These are phyloP conservation scores for Microchrysa polita DNA, from an alignment of 2,888 invertebrate species.

Conservation along the genomic window DNA sequence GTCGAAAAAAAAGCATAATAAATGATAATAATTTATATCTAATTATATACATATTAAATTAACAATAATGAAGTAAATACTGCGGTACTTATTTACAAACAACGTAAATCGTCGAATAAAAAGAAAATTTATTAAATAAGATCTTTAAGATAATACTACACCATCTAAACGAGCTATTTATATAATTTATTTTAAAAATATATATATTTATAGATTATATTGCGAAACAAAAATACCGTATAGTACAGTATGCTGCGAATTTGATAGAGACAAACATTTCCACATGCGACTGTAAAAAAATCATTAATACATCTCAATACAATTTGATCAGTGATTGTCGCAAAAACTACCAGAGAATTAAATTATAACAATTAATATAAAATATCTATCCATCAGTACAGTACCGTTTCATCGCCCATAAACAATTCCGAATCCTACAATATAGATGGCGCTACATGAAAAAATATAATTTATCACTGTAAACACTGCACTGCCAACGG, in stretches of 20 bases:
- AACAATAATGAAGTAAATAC: background rate
- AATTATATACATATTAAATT: slow-evolving; percentile 13
- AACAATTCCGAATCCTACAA: no score
- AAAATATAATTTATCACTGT: no score
- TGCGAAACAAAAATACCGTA: background rate
- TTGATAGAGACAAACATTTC: no score
- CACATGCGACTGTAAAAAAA: no score
- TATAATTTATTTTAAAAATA: background rate
- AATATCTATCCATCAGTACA: no score
- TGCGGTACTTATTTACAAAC: slow-evolving; percentile 7
- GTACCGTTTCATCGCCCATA: no score
- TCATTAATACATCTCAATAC: no score
- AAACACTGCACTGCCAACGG: no score
- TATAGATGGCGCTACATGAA: no score
- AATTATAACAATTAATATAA: no score
- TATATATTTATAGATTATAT: slow-evolving; percentile 2
- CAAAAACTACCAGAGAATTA: no score
- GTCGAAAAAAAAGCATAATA: background rate
- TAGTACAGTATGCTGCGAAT: background rate
- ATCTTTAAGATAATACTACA: background rate
- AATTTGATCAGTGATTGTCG: no score
- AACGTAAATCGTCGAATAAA: slow-evolving; percentile 13
- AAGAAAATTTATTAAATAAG: slow-evolving; percentile 30
- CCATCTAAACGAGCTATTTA: slow-evolving; percentile 7
- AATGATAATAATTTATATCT: slow-evolving; percentile 35